Base-by-base conservation (phyloP, 1,140 invertebrate species). In the Brachionus paranguensis region DNA sequence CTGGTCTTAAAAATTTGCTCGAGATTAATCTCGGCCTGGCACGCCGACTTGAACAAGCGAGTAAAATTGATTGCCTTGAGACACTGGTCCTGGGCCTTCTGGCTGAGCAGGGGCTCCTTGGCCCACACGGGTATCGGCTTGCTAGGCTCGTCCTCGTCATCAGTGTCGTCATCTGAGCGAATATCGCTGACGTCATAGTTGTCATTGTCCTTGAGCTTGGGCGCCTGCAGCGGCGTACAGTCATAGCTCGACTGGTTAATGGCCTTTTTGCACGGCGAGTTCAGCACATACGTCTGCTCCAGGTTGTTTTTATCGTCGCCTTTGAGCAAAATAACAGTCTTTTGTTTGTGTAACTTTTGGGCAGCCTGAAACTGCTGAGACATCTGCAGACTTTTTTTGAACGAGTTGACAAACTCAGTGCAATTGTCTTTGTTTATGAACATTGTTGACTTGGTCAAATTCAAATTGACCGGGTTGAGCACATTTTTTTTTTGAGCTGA, bases 121-220 rank as follows among this genome's bases (percentile, higher is more conserved):
- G 86, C 86, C 86, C 86, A 86, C 0, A 2, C 14, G n/a, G 86
- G 86, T 27, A 86, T 85, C n/a, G 64, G 43, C 83, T 86, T 86
- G n/a, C 79, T 85, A 1, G 86, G 86, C 12, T 74, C 78, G 7
- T 41, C 37, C 24, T 86, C 86, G 70, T 86, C 85, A 68, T 86
- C 86, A 2, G 86, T 86, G 1, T 86, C 86, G 72, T 86, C 86
- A 50, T 85, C 86, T 20, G 86, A 86, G n/a, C 84, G 45, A 29
- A 86, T 72, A 68, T 86, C 86, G 70, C 74, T 79, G n/a, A 86
- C 85, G 43, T 85, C 85, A 78, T 86, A 86, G 84, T 86, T 85
- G 20, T 86, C 79, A 12, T 79, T 74, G 83, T 85, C 78, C 37
- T 45, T 81, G 8, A 81, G 41, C 41, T 27, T 81, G 7, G 78